A percentile compares a stretch with the other conserved stretches of the same genome.
Evolutionary conservation across 2,797 vertebrate genomes (phyloP).

Genomic region (Merluccius polli): DNA sequence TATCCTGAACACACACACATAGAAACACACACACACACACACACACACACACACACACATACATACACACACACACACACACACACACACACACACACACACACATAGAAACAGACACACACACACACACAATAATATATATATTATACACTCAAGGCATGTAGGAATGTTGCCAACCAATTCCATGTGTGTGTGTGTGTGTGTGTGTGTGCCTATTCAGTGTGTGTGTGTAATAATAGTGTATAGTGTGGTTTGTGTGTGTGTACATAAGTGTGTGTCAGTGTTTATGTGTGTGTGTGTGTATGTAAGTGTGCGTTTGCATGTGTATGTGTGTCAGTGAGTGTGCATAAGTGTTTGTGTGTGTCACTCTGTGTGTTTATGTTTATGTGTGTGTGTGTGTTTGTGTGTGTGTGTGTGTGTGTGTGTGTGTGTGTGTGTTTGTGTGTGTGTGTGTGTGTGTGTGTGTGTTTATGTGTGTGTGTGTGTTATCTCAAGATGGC

Average conservation of each 20-base stretch:
- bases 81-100: neutral
- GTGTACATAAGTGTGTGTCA: neutral
- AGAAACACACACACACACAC: no score
- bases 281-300: constrained; percentile 6
- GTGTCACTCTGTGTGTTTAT: no score
- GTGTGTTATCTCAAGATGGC: neutral
- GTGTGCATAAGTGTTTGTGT: neutral
- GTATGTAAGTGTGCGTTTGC: neutral
- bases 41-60: no score
- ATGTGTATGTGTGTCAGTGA: constrained; percentile 7
- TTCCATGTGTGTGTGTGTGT: no score
- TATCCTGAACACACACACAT: no score
- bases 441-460: no score
- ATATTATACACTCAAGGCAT: neutral
- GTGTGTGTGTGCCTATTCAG: no score
- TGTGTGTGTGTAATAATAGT: neutral
- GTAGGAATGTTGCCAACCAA: no score
- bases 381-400: neutral
- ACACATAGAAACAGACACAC: neutral
- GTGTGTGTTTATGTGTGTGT: neutral
- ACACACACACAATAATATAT: neutral
- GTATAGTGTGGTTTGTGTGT: neutral
- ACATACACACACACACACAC: neutral
- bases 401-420: neutral
- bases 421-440: neutral